phyloP scores from a whole-genome alignment of 2,113 vertebrate species.

The Papio anubis region DNA sequence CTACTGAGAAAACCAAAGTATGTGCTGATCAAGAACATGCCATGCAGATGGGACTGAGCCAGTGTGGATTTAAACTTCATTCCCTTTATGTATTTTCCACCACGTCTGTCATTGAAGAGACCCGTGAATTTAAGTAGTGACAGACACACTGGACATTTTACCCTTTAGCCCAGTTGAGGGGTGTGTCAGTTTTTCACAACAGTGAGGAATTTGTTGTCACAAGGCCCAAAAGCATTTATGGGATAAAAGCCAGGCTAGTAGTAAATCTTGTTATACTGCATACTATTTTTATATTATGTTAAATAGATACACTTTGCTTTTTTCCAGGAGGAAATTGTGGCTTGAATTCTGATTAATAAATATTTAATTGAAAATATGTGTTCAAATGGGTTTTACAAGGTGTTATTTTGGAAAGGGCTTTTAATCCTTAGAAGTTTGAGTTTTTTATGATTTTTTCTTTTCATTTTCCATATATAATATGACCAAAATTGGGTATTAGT shows the following conservation, averaged over 20 bases:
- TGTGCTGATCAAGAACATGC: not conserved
- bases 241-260: constrained; percentile 3
- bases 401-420: not conserved
- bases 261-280: not conserved
- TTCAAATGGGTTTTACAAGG: not conserved
- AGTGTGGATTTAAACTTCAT: not conserved
- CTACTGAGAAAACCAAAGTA: not conserved
- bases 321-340: not conserved
- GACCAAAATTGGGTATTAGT: not conserved
- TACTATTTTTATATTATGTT: not conserved
- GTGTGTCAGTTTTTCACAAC: not conserved
- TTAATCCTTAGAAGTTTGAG: not conserved
- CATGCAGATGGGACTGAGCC: not conserved
- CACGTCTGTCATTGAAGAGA: not conserved
- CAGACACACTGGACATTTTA: not conserved
- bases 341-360: not conserved
- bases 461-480: not conserved
- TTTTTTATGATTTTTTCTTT: not conserved
- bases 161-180: not conserved
- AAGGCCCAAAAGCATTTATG: constrained; percentile 22
- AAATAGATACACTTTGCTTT: not conserved
- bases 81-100: not conserved
- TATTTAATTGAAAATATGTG: not conserved
- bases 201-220: not conserved
- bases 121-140: not conserved